Evolutionary conservation across 2,797 vertebrate genomes (phyloP).

Genomic region (Gallirallus australis): DNA sequence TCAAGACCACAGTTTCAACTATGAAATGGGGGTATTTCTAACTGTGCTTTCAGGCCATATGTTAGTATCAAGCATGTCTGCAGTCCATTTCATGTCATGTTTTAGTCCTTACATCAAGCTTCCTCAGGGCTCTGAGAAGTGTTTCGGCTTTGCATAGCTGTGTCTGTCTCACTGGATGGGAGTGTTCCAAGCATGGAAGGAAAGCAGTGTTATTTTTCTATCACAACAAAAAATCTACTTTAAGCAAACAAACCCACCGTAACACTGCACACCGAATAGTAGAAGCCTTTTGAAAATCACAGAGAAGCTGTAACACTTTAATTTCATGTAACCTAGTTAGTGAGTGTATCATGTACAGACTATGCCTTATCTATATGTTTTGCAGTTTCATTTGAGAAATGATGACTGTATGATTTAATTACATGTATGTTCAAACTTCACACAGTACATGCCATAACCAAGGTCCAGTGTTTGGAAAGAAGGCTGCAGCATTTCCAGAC

Average conservation of each 20-base stretch:
- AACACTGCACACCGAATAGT: background rate
- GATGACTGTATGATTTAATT: background rate
- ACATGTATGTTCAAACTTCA: background rate
- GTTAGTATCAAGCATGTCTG: background rate
- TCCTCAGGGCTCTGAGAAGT: background rate
- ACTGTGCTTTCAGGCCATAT: background rate
- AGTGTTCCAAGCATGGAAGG: background rate
- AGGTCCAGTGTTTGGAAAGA: background rate
- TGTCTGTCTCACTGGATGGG: background rate
- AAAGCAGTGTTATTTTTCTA: background rate
- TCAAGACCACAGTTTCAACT: background rate
- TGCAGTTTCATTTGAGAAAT: background rate
- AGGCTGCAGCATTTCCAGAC: background rate
- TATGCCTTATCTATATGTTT: background rate
- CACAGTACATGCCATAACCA: background rate
- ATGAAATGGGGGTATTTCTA: background rate
- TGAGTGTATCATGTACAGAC: background rate
- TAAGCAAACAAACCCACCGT: background rate
- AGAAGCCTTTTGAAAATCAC: background rate
- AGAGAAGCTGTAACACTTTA: background rate
- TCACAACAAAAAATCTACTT: background rate
- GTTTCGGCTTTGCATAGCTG: background rate
- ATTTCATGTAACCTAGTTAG: background rate
- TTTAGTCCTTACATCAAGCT: background rate
- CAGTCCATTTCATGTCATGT: background rate